Evolutionary conservation across 2,888 invertebrate genomes (phyloP).

Genomic region (Lamellibrachia columna): DNA sequence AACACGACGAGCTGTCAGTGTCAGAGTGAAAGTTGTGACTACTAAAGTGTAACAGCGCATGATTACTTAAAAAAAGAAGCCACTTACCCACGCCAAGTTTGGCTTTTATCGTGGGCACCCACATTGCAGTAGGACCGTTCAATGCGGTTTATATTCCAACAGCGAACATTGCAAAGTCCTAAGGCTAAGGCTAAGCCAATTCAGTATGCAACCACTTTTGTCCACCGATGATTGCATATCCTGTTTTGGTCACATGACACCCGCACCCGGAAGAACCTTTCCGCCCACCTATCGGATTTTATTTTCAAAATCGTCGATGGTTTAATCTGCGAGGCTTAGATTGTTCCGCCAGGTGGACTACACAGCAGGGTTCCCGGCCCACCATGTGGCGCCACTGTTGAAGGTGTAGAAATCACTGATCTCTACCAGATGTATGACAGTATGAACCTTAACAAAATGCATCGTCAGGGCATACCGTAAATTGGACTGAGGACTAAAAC

Average conservation of each 20-base stretch:
- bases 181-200: neutral
- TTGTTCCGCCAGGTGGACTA: neutral
- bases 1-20: neutral
- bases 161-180: neutral
- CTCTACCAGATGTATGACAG: too few species aligned
- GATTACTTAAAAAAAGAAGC: neutral
- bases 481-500: too few species aligned
- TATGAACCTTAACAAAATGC: too few species aligned
- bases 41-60: neutral
- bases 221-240: neutral
- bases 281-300: conserved; percentile 10
- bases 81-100: neutral
- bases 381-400: neutral
- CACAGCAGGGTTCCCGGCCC: neutral
- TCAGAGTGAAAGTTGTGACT: neutral
- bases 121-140: neutral
- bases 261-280: conserved; percentile 1
- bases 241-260: conserved; percentile 16
- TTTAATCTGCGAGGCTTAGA: neutral
- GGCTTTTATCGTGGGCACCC: conserved; percentile 10
- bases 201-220: neutral
- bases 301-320: neutral
- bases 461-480: too few species aligned
- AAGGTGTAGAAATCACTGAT: neutral
- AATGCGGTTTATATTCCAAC: neutral